Evolutionary conservation across 2,797 vertebrate genomes (phyloP), one percentile per base, ranked within the genome.

Genomic region (Chaetodon trifasciatus): DNA sequence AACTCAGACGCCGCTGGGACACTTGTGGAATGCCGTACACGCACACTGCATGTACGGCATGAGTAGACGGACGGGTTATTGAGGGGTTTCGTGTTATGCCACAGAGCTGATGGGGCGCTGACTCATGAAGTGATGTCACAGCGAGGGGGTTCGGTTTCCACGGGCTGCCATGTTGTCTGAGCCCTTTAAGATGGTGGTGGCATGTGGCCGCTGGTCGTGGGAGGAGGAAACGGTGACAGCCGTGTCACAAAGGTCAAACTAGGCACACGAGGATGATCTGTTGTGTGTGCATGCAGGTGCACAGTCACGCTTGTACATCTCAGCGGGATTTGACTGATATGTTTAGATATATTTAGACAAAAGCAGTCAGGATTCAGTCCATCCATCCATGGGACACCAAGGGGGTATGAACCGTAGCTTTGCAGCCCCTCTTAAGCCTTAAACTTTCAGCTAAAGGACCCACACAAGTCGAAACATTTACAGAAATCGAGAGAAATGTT

Each of bases 101-200:
- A 12, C 79, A 10, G 28, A 76, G 65, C 76, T 49, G 53, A 44
- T 56, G 70, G 61, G 50, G 63, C 68, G 82, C 88, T 93, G 93
- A 94, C 93, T 95, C 94, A 94, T 92, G 88, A 91, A 68, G 85
- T 92, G 94, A 94, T 88, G 95, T 94, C 94, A 94, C 89, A 76
- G 72, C 57, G 32, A 58, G 5, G 32, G 77, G 79, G 69, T 88
- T 64, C 64, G 35, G 70, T 85, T 91, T 88, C 83, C 65, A 35
- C 78, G 23, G 85, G 78, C 90, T 82, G 92, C 85, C 87, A 83
- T 91, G 83, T 88, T 89, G 88, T 86, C 79, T 79, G 67, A 61
- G 63, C 13, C 1, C 11, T 66, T 76, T 82, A 89, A 92, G 84
- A 88, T 81, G 86, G 83, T 69, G 74, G 70, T 35, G 78, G 57